Base-by-base conservation (phyloP, 2,888 invertebrate genomes). In the Ornithoptera alexandrae region DNA sequence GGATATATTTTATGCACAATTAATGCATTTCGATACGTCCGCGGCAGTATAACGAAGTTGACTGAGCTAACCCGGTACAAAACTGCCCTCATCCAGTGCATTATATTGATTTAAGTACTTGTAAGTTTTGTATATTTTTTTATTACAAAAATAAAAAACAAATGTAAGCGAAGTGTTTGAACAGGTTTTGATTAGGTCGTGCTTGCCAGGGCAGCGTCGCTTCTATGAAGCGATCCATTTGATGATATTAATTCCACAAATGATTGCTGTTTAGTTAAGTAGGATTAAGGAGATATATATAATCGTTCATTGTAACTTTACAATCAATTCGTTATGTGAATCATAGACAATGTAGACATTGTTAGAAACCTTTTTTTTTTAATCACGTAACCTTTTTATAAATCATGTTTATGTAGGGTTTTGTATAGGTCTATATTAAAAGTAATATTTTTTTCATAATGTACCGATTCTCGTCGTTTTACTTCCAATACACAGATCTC, bases 51-150 rank as follows among this genome's bases (percentile, higher is more conserved):
- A 79, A 76, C 75, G 73, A 77, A 72, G 73, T 75, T 80, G 88
- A 90, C 86, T 88, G 85, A 87, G 74, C 39, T 78, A 80, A 84
- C 78, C 86, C 82, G 89, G 88, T 90, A 90, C 89, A 89, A 88
- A 89, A 82, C 81, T 84, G 88, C 84, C 85, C 86, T 88, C 88
- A 86, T 81, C 78, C 88, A 87, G 89, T 89, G 88, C 88, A 88
- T 89, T 90, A 86, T 85, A 82, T 77, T 84, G 76, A 76, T 88
- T 88, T 87, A 88, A 85, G 86, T 84, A 81, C 81, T 76, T 78
- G 77, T 90, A 88, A 88, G 82, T 85, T 84, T 89, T 90, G 86
- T 90, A 89, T 89, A 86, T 87, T 84, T 50, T 39, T 82, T 85
- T 81, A 82, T 84, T 79, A 79, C 75, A 77, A 17, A 50, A 50